Conservation (phyloP, 1,140 invertebrate species). For the Ceratitis capitata region DNA sequence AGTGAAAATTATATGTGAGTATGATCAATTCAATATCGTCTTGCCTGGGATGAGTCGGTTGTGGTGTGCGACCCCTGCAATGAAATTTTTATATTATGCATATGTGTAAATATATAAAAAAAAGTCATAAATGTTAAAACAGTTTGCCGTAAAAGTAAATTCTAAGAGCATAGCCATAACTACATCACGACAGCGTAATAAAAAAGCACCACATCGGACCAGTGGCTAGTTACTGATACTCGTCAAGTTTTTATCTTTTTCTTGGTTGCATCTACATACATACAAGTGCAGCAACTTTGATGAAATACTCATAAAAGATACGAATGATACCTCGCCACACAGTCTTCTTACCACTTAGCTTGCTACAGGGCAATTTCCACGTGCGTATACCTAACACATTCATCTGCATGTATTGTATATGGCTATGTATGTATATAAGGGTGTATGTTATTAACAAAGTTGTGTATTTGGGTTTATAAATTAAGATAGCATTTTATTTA, state of each 20-base stretch:
- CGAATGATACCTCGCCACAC: neutral
- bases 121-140: neutral
- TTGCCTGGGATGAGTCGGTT: no score
- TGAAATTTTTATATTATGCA: no score
- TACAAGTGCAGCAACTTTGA: neutral
- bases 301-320: constrained; percentile 1
- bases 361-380: no score
- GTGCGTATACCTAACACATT: neutral
- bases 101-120: neutral
- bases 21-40: no score
- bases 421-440: neutral
- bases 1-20: no score
- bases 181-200: neutral
- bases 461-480: no score
- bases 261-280: neutral
- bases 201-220: neutral
- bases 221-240: neutral
- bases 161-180: neutral
- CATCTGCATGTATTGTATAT: neutral
- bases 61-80: no score
- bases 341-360: neutral
- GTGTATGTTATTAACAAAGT: no score
- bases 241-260: neutral
- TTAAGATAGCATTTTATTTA: no score
- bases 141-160: neutral